Percentiles rank a stretch among this genome's conserved stretches.
phyloP scores from a whole-genome alignment of 2,888 invertebrate species.

The Epistrophella euchroma region DNA sequence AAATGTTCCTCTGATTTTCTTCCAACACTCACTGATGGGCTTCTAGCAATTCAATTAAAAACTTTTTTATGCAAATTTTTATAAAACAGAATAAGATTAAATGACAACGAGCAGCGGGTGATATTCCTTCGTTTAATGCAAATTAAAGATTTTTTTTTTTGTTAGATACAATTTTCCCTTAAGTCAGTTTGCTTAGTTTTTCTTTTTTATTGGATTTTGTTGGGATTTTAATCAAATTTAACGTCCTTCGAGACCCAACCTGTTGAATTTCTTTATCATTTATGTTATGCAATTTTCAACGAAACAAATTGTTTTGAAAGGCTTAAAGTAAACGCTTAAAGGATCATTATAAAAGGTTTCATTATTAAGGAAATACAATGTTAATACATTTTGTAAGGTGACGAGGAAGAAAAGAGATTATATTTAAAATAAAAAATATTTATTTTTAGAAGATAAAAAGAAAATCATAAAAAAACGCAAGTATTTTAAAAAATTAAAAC shows the following conservation, averaged over 20 bases:
- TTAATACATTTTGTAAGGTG: neutral
- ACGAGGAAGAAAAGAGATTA: too few species aligned
- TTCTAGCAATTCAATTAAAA: slow-evolving; percentile 40
- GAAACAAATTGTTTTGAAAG: neutral
- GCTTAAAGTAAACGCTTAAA: neutral
- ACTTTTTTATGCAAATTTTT: slow-evolving; percentile 35
- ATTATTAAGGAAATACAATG: neutral
- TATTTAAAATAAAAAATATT: too few species aligned
- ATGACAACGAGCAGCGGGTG: slow-evolving; percentile 35
- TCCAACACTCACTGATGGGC: slow-evolving; percentile 25
- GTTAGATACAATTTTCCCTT: neutral
- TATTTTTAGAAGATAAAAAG: too few species aligned
- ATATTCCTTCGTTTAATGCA: slow-evolving; percentile 31
- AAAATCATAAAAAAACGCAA: too few species aligned
- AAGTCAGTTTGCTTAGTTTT: slow-evolving; percentile 14
- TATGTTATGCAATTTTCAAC: slow-evolving; percentile 11
- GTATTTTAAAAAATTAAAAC: too few species aligned
- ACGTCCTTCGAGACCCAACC: slow-evolving; percentile 7
- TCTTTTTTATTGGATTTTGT: slow-evolving; percentile 17
- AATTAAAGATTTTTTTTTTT: slow-evolving; percentile 28
- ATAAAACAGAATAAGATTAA: slow-evolving; percentile 20
- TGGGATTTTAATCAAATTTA: slow-evolving; percentile 25
- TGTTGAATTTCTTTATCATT: slow-evolving; percentile 14
- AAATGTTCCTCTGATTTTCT: slow-evolving; percentile 9
- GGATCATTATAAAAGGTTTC: neutral